A percentile compares a stretch with the other conserved stretches of the same genome.
Evolutionary conservation across 1,140 invertebrate genomes (phyloP).

Genomic region (Drosophila nikananu): DNA sequence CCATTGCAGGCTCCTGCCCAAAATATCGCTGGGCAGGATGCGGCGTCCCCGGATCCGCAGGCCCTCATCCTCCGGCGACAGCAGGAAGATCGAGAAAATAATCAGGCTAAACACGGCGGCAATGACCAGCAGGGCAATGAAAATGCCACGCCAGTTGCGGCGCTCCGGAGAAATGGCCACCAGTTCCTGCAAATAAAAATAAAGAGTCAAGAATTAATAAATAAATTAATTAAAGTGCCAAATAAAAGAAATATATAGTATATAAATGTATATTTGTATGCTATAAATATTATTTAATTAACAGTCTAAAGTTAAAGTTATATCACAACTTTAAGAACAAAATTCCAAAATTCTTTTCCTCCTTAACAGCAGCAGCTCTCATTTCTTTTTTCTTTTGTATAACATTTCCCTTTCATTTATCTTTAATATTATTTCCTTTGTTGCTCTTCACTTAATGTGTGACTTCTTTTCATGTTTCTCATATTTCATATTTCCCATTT

Average conservation of each 20-base stretch:
- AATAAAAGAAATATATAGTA: background rate
- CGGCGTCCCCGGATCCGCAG: constrained; percentile 89
- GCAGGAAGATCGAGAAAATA: constrained; percentile 93
- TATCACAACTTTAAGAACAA: background rate
- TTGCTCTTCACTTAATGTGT: background rate
- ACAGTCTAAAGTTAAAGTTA: background rate
- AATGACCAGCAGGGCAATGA: constrained; percentile 95
- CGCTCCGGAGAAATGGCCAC: constrained; percentile 92
- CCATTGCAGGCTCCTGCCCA: constrained; percentile 88
- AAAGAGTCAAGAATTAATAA: background rate
- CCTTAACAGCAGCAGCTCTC: background rate
- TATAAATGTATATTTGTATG: no score
- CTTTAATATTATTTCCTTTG: background rate
- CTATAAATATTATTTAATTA: background rate
- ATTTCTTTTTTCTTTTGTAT: background rate
- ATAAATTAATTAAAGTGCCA: no score
- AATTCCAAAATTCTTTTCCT: background rate
- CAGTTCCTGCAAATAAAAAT: constrained; percentile 88
- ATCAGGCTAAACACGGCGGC: constrained; percentile 94
- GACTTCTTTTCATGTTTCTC: background rate
- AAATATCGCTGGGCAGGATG: constrained; percentile 89
- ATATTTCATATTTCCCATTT: constrained; percentile 25
- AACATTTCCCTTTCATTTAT: background rate
- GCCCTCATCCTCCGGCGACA: constrained; percentile 91
- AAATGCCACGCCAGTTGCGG: constrained; percentile 95